Conservation (phyloP, 2,797 vertebrate species). For the Sebastes ruberrimus region DNA sequence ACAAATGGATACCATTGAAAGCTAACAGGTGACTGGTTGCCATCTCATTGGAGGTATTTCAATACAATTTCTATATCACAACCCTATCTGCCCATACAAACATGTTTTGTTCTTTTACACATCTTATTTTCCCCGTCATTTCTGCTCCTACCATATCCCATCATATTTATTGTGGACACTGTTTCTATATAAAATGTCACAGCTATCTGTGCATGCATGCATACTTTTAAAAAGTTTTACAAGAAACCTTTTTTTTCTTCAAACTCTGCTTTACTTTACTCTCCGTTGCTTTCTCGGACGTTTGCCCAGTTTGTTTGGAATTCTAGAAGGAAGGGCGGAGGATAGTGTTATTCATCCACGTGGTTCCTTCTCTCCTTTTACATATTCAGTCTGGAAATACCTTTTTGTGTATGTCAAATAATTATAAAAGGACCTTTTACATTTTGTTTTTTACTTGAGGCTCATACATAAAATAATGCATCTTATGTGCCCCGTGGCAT, state of each 20-base stretch:
- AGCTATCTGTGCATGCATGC: background rate
- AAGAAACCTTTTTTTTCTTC: background rate
- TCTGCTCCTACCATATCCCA: background rate
- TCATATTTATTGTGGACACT: background rate
- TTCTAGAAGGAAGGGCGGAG: background rate
- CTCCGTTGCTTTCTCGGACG: background rate
- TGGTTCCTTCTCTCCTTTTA: too few species aligned
- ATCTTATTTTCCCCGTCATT: background rate
- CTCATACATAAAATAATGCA: background rate
- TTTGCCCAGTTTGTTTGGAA: background rate
- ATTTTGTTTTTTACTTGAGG: background rate
- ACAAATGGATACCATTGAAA: conserved; percentile 98
- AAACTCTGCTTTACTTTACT: background rate
- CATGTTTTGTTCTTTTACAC: conserved; percentile 30
- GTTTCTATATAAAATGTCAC: background rate
- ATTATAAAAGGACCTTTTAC: background rate
- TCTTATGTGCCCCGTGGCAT: too few species aligned
- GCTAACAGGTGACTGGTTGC: conserved; percentile 89
- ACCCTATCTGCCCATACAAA: background rate
- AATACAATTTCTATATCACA: conserved; percentile 75
- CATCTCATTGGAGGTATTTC: conserved; percentile 90
- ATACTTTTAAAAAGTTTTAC: background rate
- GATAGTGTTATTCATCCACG: background rate
- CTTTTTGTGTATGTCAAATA: background rate
- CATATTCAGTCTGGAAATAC: background rate